These are phyloP conservation scores for Bryconaethiops microstoma DNA, from an alignment of 2,797 vertebrate genomes.

Conservation along the genomic window DNA sequence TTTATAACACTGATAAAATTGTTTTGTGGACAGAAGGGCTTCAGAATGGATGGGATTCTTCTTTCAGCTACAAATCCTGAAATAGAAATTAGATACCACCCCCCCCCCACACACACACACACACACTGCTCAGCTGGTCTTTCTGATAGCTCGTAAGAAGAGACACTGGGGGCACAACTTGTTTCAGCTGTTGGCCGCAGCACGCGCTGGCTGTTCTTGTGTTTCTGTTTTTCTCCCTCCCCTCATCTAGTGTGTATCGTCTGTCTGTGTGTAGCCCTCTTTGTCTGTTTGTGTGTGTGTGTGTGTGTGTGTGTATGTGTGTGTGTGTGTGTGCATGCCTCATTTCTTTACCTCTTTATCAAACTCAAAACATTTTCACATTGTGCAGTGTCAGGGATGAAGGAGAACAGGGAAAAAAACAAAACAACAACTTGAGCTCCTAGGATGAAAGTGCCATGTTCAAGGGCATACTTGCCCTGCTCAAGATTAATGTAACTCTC, in stretches of 20 bases:
- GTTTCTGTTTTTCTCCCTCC: neutral
- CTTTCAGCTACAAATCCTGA: slow-evolving; percentile 36
- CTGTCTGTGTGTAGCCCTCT: neutral
- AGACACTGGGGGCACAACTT: slow-evolving; percentile 24
- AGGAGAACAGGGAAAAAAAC: neutral
- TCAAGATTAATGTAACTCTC: slow-evolving; percentile 20
- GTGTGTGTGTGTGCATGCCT: neutral
- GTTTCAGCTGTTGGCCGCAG: slow-evolving; percentile 1
- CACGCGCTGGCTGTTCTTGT: slow-evolving; percentile 14
- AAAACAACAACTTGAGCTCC: slow-evolving; percentile 16
- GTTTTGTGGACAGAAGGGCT: slow-evolving; percentile 47
- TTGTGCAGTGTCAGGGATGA: slow-evolving; percentile 9
- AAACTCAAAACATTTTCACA: slow-evolving; percentile 24
- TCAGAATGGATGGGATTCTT: slow-evolving; percentile 24
- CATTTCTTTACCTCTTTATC: slow-evolving; percentile 4
- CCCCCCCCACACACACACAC: too few species aligned
- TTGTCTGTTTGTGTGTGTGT: neutral
- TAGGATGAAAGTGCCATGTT: slow-evolving; percentile 27
- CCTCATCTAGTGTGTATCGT: neutral
- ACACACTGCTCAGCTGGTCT: slow-evolving; percentile 34
- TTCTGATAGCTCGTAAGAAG: slow-evolving; percentile 46
- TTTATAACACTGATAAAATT: slow-evolving; percentile 56
- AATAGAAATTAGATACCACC: slow-evolving; percentile 36
- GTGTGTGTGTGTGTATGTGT: too few species aligned
- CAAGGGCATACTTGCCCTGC: slow-evolving; percentile 17